Conservation (phyloP, 2,888 invertebrate species). For the Lampropteryx suffumata region DNA sequence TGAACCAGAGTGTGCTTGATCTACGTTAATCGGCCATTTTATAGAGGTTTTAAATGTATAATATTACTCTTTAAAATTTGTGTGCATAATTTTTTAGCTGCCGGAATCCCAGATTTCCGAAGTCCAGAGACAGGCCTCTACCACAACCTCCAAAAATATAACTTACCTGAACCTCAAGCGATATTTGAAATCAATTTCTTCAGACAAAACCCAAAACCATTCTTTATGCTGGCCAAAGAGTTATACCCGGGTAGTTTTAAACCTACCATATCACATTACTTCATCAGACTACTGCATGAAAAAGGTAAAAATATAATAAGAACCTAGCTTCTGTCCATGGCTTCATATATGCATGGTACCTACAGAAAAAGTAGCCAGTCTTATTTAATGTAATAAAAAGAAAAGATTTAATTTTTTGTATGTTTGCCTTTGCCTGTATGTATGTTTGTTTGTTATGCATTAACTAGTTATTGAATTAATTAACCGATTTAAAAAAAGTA, state of each 20-base stretch:
- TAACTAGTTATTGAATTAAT: too few species aligned
- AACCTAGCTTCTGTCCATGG: neutral
- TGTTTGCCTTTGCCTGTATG: too few species aligned
- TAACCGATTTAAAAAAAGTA: too few species aligned
- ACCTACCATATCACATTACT: conserved; percentile 96
- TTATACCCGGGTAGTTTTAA: conserved; percentile 93
- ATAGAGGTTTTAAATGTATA: too few species aligned
- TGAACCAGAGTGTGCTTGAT: too few species aligned
- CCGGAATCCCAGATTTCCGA: conserved; percentile 98
- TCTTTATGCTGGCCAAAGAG: conserved; percentile 95
- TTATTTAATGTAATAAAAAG: too few species aligned
- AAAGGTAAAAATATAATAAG: conserved; percentile 82
- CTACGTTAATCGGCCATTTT: too few species aligned
- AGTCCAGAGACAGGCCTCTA: conserved; percentile 96
- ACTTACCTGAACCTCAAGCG: conserved; percentile 94
- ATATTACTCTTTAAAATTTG: too few species aligned
- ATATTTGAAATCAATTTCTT: conserved; percentile 97
- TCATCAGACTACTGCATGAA: conserved; percentile 91
- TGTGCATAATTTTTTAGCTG: conserved; percentile 83
- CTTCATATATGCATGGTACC: too few species aligned
- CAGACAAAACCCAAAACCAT: conserved; percentile 93
- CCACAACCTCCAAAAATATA: conserved; percentile 94
- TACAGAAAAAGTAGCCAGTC: too few species aligned
- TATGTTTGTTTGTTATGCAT: too few species aligned
- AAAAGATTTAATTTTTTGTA: too few species aligned